Percentiles rank a stretch among this genome's conserved stretches.
These are phyloP conservation scores for Drosophila diplacantha DNA, from an alignment of 2,888 invertebrate genomes.

Conservation along the genomic window DNA sequence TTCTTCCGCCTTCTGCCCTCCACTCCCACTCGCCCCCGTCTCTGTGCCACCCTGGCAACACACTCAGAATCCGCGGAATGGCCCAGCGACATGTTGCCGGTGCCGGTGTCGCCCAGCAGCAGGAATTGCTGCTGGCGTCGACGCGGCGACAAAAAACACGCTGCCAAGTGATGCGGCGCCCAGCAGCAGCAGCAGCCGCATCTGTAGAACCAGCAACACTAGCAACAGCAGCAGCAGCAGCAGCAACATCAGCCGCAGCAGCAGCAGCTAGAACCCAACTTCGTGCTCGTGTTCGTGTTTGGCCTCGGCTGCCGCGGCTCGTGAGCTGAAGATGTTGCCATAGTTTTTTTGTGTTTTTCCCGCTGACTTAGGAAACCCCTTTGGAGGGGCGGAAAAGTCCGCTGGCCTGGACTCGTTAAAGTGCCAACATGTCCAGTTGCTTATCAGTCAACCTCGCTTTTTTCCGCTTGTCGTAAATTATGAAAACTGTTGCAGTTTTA, in stretches of 20 bases:
- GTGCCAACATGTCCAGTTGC: slow-evolving; percentile 45
- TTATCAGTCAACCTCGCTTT: slow-evolving; percentile 64
- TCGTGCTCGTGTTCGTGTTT: slow-evolving; percentile 33
- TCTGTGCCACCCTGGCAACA: slow-evolving; percentile 21
- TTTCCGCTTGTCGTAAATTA: slow-evolving; percentile 60
- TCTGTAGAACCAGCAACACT: slow-evolving; percentile 37
- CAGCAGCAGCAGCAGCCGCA: slow-evolving; percentile 46
- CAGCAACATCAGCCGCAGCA: slow-evolving; percentile 21
- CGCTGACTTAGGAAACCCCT: slow-evolving; percentile 28
- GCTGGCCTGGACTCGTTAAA: slow-evolving; percentile 27
- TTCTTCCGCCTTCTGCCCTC: not conserved
- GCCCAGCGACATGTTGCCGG: slow-evolving; percentile 37
- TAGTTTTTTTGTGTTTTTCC: not conserved
- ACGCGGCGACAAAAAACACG: slow-evolving; percentile 70
- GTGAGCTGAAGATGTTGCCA: slow-evolving; percentile 42
- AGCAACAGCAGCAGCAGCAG: slow-evolving; percentile 10
- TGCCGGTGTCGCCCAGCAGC: slow-evolving; percentile 50
- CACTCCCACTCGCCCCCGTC: not conserved
- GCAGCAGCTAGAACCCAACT: slow-evolving; percentile 17
- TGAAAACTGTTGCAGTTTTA: slow-evolving; percentile 48
- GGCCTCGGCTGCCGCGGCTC: slow-evolving; percentile 37
- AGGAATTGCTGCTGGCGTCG: slow-evolving; percentile 64
- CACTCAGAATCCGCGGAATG: not conserved
- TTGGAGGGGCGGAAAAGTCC: slow-evolving; percentile 2
- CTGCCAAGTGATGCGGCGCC: slow-evolving; percentile 71